phyloP scores from a whole-genome alignment of 2,113 vertebrate species.

The Melanotaenia duboulayi region DNA sequence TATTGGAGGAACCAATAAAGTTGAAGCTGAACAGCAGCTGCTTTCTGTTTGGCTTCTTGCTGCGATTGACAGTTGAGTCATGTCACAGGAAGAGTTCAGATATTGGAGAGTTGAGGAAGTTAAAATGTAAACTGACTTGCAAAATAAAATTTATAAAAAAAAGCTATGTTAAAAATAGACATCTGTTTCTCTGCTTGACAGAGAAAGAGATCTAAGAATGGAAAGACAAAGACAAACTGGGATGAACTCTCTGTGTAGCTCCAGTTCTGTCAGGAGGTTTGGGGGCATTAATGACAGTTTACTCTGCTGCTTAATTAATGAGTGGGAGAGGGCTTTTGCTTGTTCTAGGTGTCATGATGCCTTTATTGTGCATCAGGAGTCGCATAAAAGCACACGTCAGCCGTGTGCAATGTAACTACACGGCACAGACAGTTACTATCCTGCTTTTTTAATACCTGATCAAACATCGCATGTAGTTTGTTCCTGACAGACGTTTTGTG shows the following conservation, averaged over 20 bases:
- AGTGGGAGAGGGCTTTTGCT: conserved; percentile 54
- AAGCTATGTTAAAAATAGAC: conserved; percentile 50
- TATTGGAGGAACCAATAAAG: too few relatives aligned
- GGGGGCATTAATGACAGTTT: conserved; percentile 21
- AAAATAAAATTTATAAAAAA: background rate
- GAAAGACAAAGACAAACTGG: background rate
- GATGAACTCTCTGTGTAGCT: conserved; percentile 9
- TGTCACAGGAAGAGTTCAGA: conserved; percentile 37
- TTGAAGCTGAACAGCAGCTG: too few relatives aligned
- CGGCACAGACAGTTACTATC: background rate
- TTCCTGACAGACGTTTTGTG: background rate
- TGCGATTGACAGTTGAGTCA: background rate
- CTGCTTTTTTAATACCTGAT: background rate
- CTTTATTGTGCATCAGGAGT: conserved; percentile 40
- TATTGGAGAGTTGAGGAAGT: background rate
- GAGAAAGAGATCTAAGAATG: background rate
- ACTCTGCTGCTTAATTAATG: conserved; percentile 48
- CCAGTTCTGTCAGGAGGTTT: conserved; percentile 38
- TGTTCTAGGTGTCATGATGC: conserved; percentile 34
- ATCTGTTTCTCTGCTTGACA: background rate
- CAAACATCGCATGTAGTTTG: conserved; percentile 21
- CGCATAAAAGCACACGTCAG: background rate
- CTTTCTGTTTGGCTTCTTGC: too few relatives aligned
- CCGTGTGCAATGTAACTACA: background rate
- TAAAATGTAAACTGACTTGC: background rate